Evolutionary conservation across 2,797 vertebrate genomes (phyloP), one percentile per base, ranked within the genome.

Genomic region (Lophotriccus pileatus): DNA sequence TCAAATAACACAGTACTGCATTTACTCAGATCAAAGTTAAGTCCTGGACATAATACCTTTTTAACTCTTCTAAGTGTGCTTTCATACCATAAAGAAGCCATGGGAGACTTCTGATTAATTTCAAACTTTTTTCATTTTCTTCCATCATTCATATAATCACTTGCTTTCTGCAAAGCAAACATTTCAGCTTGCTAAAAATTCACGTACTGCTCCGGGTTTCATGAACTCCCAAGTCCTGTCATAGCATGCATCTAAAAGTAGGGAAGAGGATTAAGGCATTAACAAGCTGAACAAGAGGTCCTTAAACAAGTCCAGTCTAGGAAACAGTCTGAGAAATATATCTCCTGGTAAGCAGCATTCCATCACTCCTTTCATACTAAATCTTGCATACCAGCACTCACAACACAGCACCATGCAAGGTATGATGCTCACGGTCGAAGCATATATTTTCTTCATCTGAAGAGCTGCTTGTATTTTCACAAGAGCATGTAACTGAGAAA

Each of bases 181-280:
- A 14, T 70, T 92, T 92, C 75, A 49, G 59, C 75, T 84, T 59
- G 39, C 49, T 90, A 88, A 84, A 44, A 90, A 59, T n/a, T 58
- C 73, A 55, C 22, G 21, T 8, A 13, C 47, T 74, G 50, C 55
- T 84, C 59, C 41, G 55, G 30, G 19, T 23, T 82, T 55, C 63
- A n/a, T 79, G 47, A 95, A 88, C 69, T 90, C 67, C 22, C 43
- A 79, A 94, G 66, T 69, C 77, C 59, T 90, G 76, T 59, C 90
- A 75, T 84, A 94, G 90, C 76, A 91, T 6, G 44, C 43, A 84
- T 28, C 66, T 91, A 44, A 91, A 91, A 87, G 80, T 4, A 91
- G 63, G 6, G 87, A 89, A 89, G 85, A 95, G 93, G 95, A 96
- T 95, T 96, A 96, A 90, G 59, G 95, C 47, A 95, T 94, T 96